Conservation (phyloP, 2,113 vertebrate genomes). For the Butorides virescens region DNA sequence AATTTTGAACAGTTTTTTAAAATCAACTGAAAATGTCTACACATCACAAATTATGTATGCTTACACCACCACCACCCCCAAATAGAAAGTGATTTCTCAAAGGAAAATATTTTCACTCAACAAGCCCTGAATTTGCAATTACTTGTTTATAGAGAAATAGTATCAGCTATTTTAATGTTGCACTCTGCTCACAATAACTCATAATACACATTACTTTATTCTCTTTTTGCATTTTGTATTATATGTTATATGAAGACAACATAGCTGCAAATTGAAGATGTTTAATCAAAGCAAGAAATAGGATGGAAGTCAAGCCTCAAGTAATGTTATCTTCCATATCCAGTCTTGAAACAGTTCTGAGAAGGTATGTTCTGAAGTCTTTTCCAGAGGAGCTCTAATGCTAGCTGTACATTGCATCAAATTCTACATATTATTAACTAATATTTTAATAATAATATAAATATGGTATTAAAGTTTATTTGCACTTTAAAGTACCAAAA, state of each 20-base stretch:
- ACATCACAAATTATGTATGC: not conserved
- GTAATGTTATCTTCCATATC: not conserved
- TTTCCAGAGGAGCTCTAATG: not conserved
- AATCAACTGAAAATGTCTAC: not conserved
- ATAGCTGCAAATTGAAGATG: not conserved
- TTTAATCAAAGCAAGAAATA: not conserved
- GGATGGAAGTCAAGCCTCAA: not conserved
- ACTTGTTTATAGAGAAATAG: not conserved
- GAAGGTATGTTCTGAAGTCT: not conserved
- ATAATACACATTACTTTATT: not conserved
- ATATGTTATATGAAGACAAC: not conserved
- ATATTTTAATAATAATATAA: not conserved
- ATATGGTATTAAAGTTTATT: not conserved
- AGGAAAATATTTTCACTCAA: not conserved
- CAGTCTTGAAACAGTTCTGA: not conserved
- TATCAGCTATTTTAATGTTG: not conserved
- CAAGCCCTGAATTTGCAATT: not conserved
- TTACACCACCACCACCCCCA: not conserved
- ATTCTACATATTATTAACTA: not conserved
- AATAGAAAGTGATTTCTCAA: not conserved
- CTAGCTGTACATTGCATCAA: not conserved
- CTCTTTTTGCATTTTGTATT: not conserved
- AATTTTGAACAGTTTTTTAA: not conserved
- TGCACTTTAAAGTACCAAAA: not conserved
- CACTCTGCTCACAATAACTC: not conserved